A percentile compares a stretch with the other conserved stretches of the same genome.
phyloP scores from a whole-genome alignment of 2,797 vertebrate species.

The Rhinoraja longicauda region DNA sequence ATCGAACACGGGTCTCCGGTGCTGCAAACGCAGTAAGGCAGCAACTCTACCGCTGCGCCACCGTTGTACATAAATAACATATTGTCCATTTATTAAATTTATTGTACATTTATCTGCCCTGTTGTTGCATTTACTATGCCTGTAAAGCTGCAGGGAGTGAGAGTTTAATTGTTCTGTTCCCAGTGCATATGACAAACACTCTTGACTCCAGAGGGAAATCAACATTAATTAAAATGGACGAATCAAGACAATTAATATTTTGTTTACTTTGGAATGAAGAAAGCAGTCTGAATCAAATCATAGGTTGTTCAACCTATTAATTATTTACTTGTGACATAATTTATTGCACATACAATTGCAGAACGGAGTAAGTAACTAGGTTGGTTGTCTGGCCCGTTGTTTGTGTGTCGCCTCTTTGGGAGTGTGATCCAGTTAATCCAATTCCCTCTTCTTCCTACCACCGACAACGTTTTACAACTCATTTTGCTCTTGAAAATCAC shows the following conservation, averaged over 20 bases:
- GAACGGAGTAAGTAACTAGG: background rate
- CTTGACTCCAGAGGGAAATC: background rate
- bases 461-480: too few species aligned
- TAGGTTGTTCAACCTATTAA: background rate
- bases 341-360: background rate
- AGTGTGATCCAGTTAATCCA: background rate
- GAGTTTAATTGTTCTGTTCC: too few species aligned
- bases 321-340: background rate
- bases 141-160: too few species aligned
- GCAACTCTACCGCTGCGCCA: too few species aligned
- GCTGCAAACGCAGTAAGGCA: too few species aligned
- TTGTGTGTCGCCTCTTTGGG: background rate
- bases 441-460: background rate
- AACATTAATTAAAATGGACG: background rate
- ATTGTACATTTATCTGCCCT: too few species aligned
- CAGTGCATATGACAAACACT: too few species aligned
- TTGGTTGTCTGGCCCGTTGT: background rate
- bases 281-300: background rate
- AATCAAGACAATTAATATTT: background rate
- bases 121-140: too few species aligned
- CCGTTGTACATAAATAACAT: too few species aligned
- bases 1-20: too few species aligned
- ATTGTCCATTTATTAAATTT: too few species aligned
- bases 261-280: background rate
- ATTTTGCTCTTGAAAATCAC: background rate